phyloP scores from a whole-genome alignment of 2,113 vertebrate species.

The Xiphorhynchus elegans region DNA sequence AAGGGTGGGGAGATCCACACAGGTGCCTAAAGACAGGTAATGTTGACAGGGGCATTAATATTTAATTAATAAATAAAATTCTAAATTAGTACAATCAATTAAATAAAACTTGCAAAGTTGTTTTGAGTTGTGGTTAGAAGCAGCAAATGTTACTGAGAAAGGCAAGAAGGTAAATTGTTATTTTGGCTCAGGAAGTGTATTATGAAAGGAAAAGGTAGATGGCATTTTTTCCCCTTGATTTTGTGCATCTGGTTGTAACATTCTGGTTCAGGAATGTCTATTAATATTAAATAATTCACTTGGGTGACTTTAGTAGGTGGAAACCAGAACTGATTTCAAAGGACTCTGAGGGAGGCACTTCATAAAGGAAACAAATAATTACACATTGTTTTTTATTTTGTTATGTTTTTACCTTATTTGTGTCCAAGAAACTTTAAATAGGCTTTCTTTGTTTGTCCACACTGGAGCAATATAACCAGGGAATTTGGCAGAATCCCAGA shows the following conservation, averaged over 20 bases:
- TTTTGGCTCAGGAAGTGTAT: background rate
- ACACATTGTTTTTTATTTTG: constrained; percentile 27
- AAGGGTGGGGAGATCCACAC: background rate
- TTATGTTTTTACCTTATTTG: constrained; percentile 43
- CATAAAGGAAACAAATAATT: constrained; percentile 58
- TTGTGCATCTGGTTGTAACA: background rate
- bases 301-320: background rate
- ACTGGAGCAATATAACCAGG: constrained; percentile 23
- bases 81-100: background rate
- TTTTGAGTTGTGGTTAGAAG: background rate
- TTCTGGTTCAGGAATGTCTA: constrained; percentile 12
- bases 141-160: background rate
- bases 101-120: background rate
- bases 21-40: background rate
- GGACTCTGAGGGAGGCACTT: background rate
- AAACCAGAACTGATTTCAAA: constrained; percentile 29
- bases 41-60: background rate
- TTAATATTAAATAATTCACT: constrained; percentile 30
- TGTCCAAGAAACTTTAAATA: constrained; percentile 35
- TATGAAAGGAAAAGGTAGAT: background rate
- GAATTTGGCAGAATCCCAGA: constrained; percentile 44
- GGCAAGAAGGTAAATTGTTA: background rate
- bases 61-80: background rate
- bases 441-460: constrained; percentile 56
- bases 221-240: background rate